These are phyloP conservation scores for Caenorhabditis sp. DNA, from an alignment of 2,888 invertebrate species.

Conservation along the genomic window DNA sequence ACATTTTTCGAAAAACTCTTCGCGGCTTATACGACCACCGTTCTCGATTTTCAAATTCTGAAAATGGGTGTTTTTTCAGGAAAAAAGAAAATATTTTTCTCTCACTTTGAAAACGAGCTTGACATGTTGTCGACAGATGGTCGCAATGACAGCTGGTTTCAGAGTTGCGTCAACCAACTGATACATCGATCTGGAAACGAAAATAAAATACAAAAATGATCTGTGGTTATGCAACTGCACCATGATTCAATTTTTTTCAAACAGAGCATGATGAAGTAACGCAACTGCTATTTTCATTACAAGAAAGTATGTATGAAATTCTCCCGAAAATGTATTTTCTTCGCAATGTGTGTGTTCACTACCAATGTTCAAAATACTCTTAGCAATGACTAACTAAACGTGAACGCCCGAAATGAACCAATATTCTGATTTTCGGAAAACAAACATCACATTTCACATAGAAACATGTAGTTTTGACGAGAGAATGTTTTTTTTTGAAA, in stretches of 20 bases:
- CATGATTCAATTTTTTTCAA: neutral
- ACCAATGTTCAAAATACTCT: too few relatives aligned
- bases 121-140: slow-evolving; percentile 43
- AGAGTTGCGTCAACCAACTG: slow-evolving; percentile 38
- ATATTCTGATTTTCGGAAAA: too few relatives aligned
- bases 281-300: too few relatives aligned
- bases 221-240: neutral
- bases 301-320: too few relatives aligned
- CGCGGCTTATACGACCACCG: slow-evolving; percentile 43
- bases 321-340: too few relatives aligned
- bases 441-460: too few relatives aligned
- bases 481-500: too few relatives aligned
- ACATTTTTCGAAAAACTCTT: slow-evolving; percentile 80
- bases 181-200: slow-evolving; percentile 43
- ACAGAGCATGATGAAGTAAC: too few relatives aligned
- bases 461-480: too few relatives aligned
- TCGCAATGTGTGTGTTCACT: too few relatives aligned
- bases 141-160: slow-evolving; percentile 37
- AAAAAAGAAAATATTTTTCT: neutral
- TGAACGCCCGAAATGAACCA: too few relatives aligned
- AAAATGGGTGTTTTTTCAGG: slow-evolving; percentile 8
- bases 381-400: too few relatives aligned
- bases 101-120: slow-evolving; percentile 33
- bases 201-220: neutral
- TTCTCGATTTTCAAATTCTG: slow-evolving; percentile 54